Base-by-base conservation (phyloP, 2,113 vertebrate genomes). In the Bubo bubo region DNA sequence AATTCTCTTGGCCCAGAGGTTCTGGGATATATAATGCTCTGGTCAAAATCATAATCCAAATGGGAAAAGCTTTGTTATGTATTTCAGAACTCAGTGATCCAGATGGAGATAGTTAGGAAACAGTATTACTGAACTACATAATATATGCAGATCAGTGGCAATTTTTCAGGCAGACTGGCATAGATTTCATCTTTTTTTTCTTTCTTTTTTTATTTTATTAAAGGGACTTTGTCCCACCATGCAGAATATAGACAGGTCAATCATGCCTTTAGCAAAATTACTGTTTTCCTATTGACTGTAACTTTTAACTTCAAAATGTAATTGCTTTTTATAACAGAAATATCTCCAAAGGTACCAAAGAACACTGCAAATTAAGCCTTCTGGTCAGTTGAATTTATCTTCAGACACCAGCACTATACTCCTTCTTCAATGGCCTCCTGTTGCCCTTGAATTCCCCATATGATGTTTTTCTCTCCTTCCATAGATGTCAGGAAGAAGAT, bases 61-160 rank as follows among this genome's bases (percentile, higher is more conserved):
- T 56, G 56, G 56, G 56, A 89, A 90, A 86, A 89, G 43, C 39
- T 84, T 80, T 91, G n/a, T 63, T 77, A 47, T 52, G 43, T 41
- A 77, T 60, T 79, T 95, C 75, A 88, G 67, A 95, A 56, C 18
- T 79, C 37, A 71, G 59, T 79, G 49, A 84, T 90, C 56, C 92
- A 94, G 90, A 77, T 72, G 52, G 79, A 84, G 64, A 39, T 63
- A 76, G 76, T 91, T 91, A 92, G 50, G 37, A 90, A 92, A 83
- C 14, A 86, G 20, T 55, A 55, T 58, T 83, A n/a, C 28, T 76
- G 71, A 55, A 50, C 70, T 93, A 32, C n/a, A 39, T 70, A 91
- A 79, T 79, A 55, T 39, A 89, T 86, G 60, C 30, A 73, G 35
- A 74, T 30, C 43, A 55, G 14, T 62, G 58, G 30, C 55, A 90